Percentiles rank a stretch among this genome's conserved stretches.
phyloP scores from a whole-genome alignment of 2,113 vertebrate genomes.

The Vombatus ursinus region DNA sequence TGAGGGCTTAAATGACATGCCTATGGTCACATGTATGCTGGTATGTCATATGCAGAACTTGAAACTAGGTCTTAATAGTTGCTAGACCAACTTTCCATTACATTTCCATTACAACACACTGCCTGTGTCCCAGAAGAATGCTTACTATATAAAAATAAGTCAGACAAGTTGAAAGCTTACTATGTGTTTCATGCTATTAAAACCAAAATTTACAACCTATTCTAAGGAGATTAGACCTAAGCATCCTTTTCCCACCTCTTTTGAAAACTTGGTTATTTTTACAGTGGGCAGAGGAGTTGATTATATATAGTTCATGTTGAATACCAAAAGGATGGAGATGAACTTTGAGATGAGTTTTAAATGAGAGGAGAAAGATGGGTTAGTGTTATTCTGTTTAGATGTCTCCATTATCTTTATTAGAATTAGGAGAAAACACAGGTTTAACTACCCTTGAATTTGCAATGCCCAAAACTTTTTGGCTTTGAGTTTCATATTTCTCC shows the following conservation, averaged over 20 bases:
- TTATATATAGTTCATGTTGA: not conserved
- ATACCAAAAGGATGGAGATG: not conserved
- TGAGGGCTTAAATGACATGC: not conserved
- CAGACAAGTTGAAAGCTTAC: not conserved
- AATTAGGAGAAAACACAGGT: not conserved
- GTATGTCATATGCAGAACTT: not conserved
- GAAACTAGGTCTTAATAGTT: not conserved
- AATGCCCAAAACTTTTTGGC: constrained; percentile 29
- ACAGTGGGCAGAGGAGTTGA: not conserved
- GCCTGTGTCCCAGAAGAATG: not conserved
- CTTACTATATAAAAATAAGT: not conserved
- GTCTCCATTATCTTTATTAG: not conserved
- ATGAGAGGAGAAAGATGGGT: not conserved
- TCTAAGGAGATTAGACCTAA: not conserved
- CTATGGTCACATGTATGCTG: not conserved
- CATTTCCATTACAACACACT: not conserved
- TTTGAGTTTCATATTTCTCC: not conserved
- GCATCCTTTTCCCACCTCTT: not conserved
- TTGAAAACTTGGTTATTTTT: not conserved
- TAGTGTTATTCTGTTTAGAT: not conserved
- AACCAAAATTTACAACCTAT: not conserved
- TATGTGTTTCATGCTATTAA: not conserved
- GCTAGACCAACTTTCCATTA: not conserved
- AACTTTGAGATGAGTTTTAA: not conserved
- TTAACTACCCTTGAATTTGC: not conserved